Evolutionary conservation across 23 tunicate species (phyloP), one percentile per base, ranked within the genome.

Genomic region (Styela clava): DNA sequence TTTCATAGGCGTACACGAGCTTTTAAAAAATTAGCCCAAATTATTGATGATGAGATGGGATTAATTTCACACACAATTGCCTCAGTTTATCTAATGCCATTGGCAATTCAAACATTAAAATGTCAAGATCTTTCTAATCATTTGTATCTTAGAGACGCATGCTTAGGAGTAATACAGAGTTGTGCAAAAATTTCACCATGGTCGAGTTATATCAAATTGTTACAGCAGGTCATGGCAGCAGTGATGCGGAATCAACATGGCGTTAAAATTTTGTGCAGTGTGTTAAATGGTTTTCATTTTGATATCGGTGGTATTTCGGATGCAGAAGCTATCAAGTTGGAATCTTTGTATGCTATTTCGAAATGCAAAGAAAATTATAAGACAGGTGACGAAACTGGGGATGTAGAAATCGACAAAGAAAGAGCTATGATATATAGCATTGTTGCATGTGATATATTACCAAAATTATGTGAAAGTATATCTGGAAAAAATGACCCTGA

Each of bases 1-100:
- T 23, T 79, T 73, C 98, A 88, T 61, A 35, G 91, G 78, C 78
- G 91, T 27, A 79, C 94, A 0, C 72, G 89, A 2, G 98, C 88
- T 51, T 85, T 82, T 65, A 62, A 88, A 28, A 86, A 83, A 31
- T 27, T 94, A 1, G 98, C 94, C n/a, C 79, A 77, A 78, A 74
- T 34, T 33, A 79, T 86, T 16, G 9, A 26, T 1, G 37, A 51
- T 1, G 34, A 31, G 3, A 28, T 16, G 16, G 20, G 27, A 20
- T 16, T 21, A 12, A 87, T 87, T 29, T 37, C 86, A 33, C 68
- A 37, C 52, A 27, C 74, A 5, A 63, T 72, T 0, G 94, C 84
- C 24, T n/a, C 26, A 12, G 78, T 61, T 23, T 94, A 85, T 69
- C 83, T 94, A 32, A 65, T 94, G 20, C 98, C 98, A 7, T 29